phyloP scores from a whole-genome alignment of 2,888 invertebrate genomes.

The Hirtodrosophila trivittata region DNA sequence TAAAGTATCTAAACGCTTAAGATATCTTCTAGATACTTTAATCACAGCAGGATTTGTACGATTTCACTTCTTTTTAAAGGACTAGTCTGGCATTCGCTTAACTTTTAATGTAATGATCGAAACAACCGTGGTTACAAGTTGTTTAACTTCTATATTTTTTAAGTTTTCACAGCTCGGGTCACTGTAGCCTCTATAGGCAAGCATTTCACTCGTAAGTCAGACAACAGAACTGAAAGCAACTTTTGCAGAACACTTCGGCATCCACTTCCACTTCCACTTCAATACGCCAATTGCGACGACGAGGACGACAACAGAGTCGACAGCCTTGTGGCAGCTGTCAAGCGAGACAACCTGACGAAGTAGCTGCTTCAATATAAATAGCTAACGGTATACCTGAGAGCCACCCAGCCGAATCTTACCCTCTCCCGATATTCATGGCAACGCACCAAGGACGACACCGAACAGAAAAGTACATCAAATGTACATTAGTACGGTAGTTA shows the following conservation, averaged over 20 bases:
- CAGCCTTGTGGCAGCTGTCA: conserved; percentile 65
- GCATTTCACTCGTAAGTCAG: conserved; percentile 42
- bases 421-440: conserved; percentile 47
- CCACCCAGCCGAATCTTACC: conserved; percentile 1
- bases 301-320: conserved; percentile 25
- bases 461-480: conserved; percentile 70
- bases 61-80: too few relatives aligned
- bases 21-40: too few relatives aligned
- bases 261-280: conserved; percentile 58
- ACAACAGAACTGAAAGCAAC: conserved; percentile 52
- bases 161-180: too few relatives aligned
- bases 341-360: conserved; percentile 63
- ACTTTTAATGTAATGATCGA: too few relatives aligned
- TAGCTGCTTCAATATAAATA: conserved; percentile 68
- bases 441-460: conserved; percentile 25
- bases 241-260: conserved; percentile 59
- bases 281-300: conserved; percentile 35
- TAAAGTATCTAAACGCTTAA: too few relatives aligned
- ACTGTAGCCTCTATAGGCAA: neutral
- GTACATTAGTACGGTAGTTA: conserved; percentile 73
- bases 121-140: too few relatives aligned
- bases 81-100: too few relatives aligned
- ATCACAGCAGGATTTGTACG: too few relatives aligned
- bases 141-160: too few relatives aligned
- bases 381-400: conserved; percentile 51